Conservation (phyloP, 2,797 vertebrate species). For the Pitangus sulphuratus region DNA sequence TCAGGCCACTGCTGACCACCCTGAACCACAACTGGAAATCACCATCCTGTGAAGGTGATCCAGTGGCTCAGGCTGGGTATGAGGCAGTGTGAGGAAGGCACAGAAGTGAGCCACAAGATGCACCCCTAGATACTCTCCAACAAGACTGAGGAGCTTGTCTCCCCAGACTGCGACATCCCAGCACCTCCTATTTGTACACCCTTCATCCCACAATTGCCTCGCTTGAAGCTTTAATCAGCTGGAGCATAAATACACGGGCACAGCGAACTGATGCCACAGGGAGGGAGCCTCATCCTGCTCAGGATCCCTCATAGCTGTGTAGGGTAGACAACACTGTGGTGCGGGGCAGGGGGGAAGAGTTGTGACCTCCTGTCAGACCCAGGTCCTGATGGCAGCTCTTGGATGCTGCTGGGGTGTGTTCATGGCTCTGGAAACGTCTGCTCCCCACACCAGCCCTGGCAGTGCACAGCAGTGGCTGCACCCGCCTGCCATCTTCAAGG, state of each 20-base stretch:
- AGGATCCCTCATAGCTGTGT: background rate
- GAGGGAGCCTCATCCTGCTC: background rate
- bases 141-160: background rate
- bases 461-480: fast-evolving
- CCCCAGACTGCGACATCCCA: background rate
- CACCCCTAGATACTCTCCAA: background rate
- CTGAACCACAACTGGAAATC: fast-evolving
- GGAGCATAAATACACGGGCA: fast-evolving
- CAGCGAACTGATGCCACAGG: background rate
- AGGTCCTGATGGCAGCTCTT: background rate
- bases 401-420: background rate
- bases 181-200: background rate
- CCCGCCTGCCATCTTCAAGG: background rate
- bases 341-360: background rate
- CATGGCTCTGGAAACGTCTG: background rate
- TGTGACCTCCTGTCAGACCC: background rate
- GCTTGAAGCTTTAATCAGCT: background rate
- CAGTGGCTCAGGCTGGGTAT: fast-evolving
- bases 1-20: background rate
- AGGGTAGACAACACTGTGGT: fast-evolving
- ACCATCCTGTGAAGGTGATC: fast-evolving
- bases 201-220: background rate
- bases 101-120: background rate
- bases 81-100: background rate
- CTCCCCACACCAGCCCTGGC: background rate